Base-by-base conservation (phyloP, 1,140 invertebrate genomes). In the Penaeus chinensis region DNA sequence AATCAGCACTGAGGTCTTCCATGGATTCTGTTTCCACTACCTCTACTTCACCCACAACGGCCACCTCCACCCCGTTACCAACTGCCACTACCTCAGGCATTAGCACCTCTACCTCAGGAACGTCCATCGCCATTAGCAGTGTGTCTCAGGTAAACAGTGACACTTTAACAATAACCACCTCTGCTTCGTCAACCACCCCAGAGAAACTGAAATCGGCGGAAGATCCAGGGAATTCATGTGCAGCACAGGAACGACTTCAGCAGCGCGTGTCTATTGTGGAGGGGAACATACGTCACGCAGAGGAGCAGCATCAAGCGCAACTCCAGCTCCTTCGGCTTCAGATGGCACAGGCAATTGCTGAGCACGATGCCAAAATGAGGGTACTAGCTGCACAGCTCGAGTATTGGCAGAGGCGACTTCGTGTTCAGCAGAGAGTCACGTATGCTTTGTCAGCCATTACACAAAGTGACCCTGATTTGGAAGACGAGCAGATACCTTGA, bases 331-430 rank as follows among this genome's bases (percentile, higher is more conserved):
- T 89, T 60, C 74, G 83, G 61, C 65, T 85, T 18, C 88, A 89
- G 83, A 82, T 89, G 79, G 83, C 84, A 10, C 88, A 89, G 27
- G 69, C 88, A 18, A 80, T 77, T 24, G 84, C 83, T 20, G 83
- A 89, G 69, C 88, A 89, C 69, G 88, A 89, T 24, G 66, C 83
- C 11, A 85, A 83, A 60, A 89, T 89, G 88, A 60, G 83, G n/a
- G 74, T 89, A 22, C 71, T 89, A 19, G 83, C 60, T 7, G 63
- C 84, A 22, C 88, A 89, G 84, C 69, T 89, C 32, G 78, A 85
- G 83, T 89, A 85, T 71, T 89, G 88, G 88, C 88, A 89, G 61
- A 42, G 82, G 47, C 78, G 80, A 54, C 78, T 89, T 32, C 77
- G 79, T 24, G 71, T 85, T 19, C 83, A 85, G 63, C 86, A 83